Evolutionary conservation across 2,113 vertebrate genomes (phyloP).

Genomic region (Erythrocercus mccallii): DNA sequence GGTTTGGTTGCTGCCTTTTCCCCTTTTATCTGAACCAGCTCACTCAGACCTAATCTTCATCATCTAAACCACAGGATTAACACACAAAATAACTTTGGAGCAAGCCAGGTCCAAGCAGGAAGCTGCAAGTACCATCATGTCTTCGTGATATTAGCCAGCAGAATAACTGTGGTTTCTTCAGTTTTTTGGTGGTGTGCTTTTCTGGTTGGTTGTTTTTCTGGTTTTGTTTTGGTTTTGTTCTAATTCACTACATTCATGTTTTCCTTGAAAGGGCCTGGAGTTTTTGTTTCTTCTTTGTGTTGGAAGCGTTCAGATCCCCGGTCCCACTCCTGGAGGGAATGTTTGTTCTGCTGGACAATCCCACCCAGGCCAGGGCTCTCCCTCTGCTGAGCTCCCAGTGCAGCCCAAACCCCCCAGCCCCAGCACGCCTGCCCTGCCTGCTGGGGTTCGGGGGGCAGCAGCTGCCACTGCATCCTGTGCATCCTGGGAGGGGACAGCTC

Average conservation of each 20-base stretch:
- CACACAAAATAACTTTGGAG: constrained; percentile 66
- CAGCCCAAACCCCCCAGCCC: neutral
- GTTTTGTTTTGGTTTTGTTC: neutral
- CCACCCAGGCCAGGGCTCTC: neutral
- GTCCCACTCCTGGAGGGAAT: neutral
- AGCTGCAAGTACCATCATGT: constrained; percentile 66
- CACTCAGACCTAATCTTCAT: constrained; percentile 60
- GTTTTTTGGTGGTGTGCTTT: neutral
- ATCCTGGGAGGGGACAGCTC: neutral
- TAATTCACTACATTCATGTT: neutral
- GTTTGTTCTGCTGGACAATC: neutral
- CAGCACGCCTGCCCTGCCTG: neutral
- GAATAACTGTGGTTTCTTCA: constrained; percentile 63
- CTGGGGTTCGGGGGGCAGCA: neutral
- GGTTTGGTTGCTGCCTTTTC: constrained; percentile 17
- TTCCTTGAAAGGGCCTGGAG: constrained; percentile 29
- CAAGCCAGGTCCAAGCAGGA: constrained; percentile 65
- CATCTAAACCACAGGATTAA: constrained; percentile 73
- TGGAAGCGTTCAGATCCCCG: neutral
- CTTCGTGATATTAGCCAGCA: constrained; percentile 49
- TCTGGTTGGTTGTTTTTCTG: neutral
- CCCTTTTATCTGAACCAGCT: constrained; percentile 64
- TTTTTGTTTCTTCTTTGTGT: neutral
- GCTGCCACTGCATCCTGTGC: rapidly evolving
- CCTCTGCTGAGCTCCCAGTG: neutral